Conservation (phyloP, 2,797 vertebrate species). For the Neosilurus mollespiculum region DNA sequence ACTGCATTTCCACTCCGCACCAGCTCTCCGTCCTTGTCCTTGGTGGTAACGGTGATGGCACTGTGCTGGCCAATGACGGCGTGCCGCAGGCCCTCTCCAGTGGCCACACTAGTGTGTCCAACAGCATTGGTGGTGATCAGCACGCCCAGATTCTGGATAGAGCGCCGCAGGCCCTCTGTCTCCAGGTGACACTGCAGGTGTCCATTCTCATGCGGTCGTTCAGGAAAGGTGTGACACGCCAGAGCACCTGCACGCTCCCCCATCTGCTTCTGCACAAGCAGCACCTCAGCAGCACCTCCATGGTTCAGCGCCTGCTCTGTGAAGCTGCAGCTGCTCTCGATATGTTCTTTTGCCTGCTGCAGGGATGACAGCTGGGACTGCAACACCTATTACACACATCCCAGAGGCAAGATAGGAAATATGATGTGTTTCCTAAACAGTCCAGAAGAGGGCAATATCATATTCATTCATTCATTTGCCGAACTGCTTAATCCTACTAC, state of each 20-base stretch:
- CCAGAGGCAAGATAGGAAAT: neutral
- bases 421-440: neutral
- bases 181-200: slow-evolving; percentile 89
- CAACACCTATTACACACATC: slow-evolving; percentile 75
- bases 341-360: slow-evolving; percentile 90
- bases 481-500: no score
- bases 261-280: slow-evolving; percentile 95
- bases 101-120: slow-evolving; percentile 87
- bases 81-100: slow-evolving; percentile 88
- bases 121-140: slow-evolving; percentile 89
- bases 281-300: slow-evolving; percentile 80
- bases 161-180: slow-evolving; percentile 86
- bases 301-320: slow-evolving; percentile 87
- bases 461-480: neutral
- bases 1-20: slow-evolving; percentile 87
- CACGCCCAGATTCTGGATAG: slow-evolving; percentile 89
- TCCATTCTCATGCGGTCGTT: slow-evolving; percentile 88
- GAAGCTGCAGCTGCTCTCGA: slow-evolving; percentile 91
- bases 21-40: slow-evolving; percentile 92
- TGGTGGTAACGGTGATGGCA: slow-evolving; percentile 90
- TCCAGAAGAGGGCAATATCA: neutral
- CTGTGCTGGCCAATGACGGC: slow-evolving; percentile 87
- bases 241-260: slow-evolving; percentile 85
- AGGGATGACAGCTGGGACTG: slow-evolving; percentile 84
- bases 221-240: slow-evolving; percentile 85